A percentile compares a stretch with the other conserved stretches of the same genome.
These are phyloP conservation scores for Takifugu ocellatus DNA, from an alignment of 2,797 vertebrate genomes.

Conservation along the genomic window DNA sequence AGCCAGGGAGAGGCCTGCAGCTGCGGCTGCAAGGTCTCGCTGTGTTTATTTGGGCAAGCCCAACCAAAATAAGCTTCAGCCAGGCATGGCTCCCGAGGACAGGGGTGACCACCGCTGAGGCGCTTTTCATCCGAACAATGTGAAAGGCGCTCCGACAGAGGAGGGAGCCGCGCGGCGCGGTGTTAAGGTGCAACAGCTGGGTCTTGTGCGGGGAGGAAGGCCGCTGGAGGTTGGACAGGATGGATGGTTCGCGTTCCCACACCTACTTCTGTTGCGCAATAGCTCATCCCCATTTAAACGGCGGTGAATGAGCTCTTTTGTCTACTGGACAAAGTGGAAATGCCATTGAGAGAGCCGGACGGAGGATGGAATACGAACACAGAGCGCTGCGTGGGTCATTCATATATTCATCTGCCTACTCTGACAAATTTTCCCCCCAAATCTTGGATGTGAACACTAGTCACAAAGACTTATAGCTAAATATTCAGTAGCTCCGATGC, in stretches of 20 bases:
- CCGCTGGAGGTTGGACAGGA: constrained; percentile 55
- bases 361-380: background rate
- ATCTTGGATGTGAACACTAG: constrained; percentile 15
- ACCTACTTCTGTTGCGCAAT: constrained; percentile 62
- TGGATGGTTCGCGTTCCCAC: constrained; percentile 58
- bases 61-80: constrained; percentile 77
- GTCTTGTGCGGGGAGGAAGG: constrained; percentile 52
- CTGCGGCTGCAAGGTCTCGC: constrained; percentile 63
- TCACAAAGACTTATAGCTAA: too few species aligned
- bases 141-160: constrained; percentile 61
- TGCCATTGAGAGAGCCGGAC: constrained; percentile 16
- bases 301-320: constrained; percentile 59
- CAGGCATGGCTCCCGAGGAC: constrained; percentile 69
- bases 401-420: too few species aligned
- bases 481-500: too few species aligned
- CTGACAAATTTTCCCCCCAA: too few species aligned
- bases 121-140: constrained; percentile 68
- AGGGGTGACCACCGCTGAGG: constrained; percentile 58
- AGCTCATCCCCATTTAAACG: constrained; percentile 36
- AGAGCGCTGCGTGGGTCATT: too few species aligned
- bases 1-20: constrained; percentile 70
- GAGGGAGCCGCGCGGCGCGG: constrained; percentile 53
- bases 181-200: constrained; percentile 67
- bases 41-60: constrained; percentile 79
- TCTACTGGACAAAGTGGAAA: constrained; percentile 15